Base-by-base conservation (phyloP, 2,797 vertebrate genomes). In the Ara ararauna region DNA sequence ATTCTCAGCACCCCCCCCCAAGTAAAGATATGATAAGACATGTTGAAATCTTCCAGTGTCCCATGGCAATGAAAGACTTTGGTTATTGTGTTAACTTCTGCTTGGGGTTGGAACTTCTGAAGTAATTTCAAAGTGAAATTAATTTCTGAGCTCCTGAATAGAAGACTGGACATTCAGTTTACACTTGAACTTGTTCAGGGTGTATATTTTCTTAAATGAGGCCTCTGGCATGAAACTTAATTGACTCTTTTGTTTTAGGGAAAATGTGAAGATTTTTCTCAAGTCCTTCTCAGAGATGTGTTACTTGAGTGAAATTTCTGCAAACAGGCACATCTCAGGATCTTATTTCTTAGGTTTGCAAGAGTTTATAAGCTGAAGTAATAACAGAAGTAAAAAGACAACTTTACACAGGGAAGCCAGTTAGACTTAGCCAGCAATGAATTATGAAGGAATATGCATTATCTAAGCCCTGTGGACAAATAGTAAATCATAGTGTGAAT, bases 131-230 rank as follows among this genome's bases (percentile, higher is more conserved):
- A 85, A 74, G 12, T 47, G 8, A 74, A 72, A 72, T 65, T 78
- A 36, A 60, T 76, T 84, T 73, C 9, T 67, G 48, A 72, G n/a
- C 22, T 83, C 50, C 54, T 68, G 38, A 67, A 44, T 20, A 75
- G 47, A 86, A 86, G 73, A 62, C 8, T 34, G 26, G 23, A 24
- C 13, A 3, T 68, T 61, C 14, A 38, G 1, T 47, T 84, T 62
- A 38, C 13, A 20, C 27, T 13, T 0, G 0, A 42, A 85, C 54
- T 70, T 3, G 0, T 51, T 85, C 29, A 56, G 18, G 47, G 36
- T 53, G 6, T 38, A 5, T 27, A 4, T 22, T 36, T 61, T 67
- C 22, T 64, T 47, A 64, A 74, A 51, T 17, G 13, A 58, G 26
- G 26, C 38, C 10, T 77, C 56, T 42, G 44, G 30, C 7, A 3